phyloP scores from a whole-genome alignment of 2,797 vertebrate genomes.

The Anguilla marmorata region DNA sequence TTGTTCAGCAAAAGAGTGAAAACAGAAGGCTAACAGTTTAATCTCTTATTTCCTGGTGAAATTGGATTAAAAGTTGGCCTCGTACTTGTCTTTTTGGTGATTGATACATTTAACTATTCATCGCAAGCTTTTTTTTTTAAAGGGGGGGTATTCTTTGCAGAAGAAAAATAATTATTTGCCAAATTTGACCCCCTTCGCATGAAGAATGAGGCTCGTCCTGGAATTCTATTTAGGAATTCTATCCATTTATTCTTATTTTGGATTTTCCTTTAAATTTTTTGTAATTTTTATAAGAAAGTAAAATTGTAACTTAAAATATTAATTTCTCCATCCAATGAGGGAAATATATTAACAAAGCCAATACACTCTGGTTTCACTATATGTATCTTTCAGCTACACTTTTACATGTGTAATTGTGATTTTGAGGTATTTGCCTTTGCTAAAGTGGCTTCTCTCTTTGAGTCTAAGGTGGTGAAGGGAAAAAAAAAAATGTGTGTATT shows the following conservation, averaged over 20 bases:
- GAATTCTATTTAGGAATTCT: no score
- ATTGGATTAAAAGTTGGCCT: slow-evolving; percentile 68
- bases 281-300: slow-evolving; percentile 1
- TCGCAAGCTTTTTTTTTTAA: background rate
- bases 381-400: slow-evolving; percentile 68
- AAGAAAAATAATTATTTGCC: background rate
- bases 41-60: slow-evolving; percentile 72
- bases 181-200: background rate
- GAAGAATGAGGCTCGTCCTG: no score
- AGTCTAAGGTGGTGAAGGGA: slow-evolving; percentile 60
- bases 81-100: slow-evolving; percentile 54
- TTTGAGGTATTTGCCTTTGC: slow-evolving; percentile 21
- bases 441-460: slow-evolving; percentile 61
- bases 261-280: background rate
- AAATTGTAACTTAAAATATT: slow-evolving; percentile 54
- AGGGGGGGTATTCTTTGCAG: background rate
- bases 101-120: slow-evolving; percentile 58
- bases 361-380: slow-evolving; percentile 75
- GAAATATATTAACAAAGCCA: slow-evolving; percentile 22
- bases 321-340: slow-evolving; percentile 53
- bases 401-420: slow-evolving; percentile 56
- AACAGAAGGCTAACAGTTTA: slow-evolving; percentile 72
- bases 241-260: background rate
- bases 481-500: slow-evolving; percentile 56
- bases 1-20: slow-evolving; percentile 77